Base-by-base conservation (phyloP, 2,888 invertebrate species). In the Laspeyria flexula region DNA sequence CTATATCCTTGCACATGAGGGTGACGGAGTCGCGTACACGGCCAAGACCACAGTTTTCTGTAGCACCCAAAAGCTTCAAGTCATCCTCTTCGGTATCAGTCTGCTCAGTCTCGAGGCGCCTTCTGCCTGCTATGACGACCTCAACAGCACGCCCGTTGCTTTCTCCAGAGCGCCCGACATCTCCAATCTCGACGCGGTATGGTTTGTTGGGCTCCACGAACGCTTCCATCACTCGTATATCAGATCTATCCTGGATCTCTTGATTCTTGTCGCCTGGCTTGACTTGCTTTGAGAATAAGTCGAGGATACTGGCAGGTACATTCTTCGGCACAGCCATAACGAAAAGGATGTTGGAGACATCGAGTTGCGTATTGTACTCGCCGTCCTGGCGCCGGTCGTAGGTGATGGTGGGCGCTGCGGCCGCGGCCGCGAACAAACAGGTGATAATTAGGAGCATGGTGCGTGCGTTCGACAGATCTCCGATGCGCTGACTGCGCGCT, bases 361-460 rank as follows among this genome's bases (percentile, higher is more conserved):
- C 95, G 0, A 96, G 95, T 42, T 95, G 93, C 9, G 96, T 93
- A 81, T 97, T 96, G 57, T 93, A 79, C 1, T 95, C 94, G n/a
- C 97, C 96, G 48, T 96, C 95, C 80, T 97, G 96, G 0, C 96
- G 93, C 75, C 96, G 96, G 79, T 97, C 95, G 87, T 94, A 94
- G 30, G n/a, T 9, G 7, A 50, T 54, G n/a, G 71, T 52, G n/a
- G 67, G 61, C 15, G 83, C 79, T 60, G 85, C 79, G 62, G 79
- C 79, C 57, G 77, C 81, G 52, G 73, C 71, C 45, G 77, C 78
- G 51, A 89, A 47, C 31, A 85, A 56, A 56, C 77, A 81, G 54
- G 73, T 69, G 55, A 86, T 55, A 44, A 77, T 58, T 52, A 86
- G 65, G 55, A 85, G 52, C 85, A 90, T 90, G 72, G 64, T 78